Percentiles rank a stretch among this genome's conserved stretches.
These are phyloP conservation scores for Microhierax caerulescens DNA, from an alignment of 2,797 vertebrate genomes.

Conservation along the genomic window DNA sequence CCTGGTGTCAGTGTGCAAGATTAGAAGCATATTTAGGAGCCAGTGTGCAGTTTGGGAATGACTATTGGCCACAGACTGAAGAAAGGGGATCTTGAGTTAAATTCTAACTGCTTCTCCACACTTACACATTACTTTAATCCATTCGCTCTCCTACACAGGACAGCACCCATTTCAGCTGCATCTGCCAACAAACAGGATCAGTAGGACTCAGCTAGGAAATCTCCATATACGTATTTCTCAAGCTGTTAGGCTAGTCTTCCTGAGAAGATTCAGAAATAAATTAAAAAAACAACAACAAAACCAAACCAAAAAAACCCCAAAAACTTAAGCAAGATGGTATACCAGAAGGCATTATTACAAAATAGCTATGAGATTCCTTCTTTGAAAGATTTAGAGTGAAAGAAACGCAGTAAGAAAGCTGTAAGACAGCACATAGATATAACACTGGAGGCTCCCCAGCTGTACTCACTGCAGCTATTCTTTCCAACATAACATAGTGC, in stretches of 20 bases:
- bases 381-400: background rate
- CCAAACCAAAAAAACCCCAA: background rate
- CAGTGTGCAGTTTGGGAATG: background rate
- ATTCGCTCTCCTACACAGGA: slow-evolving; percentile 1
- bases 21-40: slow-evolving; percentile 4
- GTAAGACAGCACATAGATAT: background rate
- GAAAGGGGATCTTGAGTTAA: slow-evolving; percentile 10
- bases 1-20: slow-evolving; percentile 3
- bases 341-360: slow-evolving; percentile 44
- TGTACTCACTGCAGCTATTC: background rate
- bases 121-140: slow-evolving; percentile 24
- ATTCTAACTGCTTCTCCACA: background rate
- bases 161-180: slow-evolving; percentile 28
- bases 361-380: background rate
- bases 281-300: background rate
- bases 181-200: slow-evolving; percentile 52
- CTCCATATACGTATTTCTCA: slow-evolving; percentile 35
- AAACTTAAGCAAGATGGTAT: background rate
- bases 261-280: slow-evolving; percentile 35
- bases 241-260: slow-evolving; percentile 27
- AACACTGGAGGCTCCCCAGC: background rate
- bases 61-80: background rate
- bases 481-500: background rate
- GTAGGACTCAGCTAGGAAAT: slow-evolving; percentile 41
- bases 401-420: slow-evolving; percentile 19